Base-by-base conservation (phyloP, 2,113 vertebrate genomes). In the Sylvia atricapilla region DNA sequence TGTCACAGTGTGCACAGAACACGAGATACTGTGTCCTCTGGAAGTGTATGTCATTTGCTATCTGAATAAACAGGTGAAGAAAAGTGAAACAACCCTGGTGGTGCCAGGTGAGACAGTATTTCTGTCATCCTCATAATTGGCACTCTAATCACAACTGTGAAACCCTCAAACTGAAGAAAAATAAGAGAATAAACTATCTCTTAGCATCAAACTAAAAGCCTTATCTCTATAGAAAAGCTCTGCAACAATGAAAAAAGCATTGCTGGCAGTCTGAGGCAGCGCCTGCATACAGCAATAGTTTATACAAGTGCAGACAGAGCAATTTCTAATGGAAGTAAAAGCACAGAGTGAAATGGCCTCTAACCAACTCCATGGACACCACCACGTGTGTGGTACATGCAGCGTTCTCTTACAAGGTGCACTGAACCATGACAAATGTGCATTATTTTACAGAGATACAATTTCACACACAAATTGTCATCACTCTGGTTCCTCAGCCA, bases 401-500 rank as follows among this genome's bases (percentile, higher is more conserved):
- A 59, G 11, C 2, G 9, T 10, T 85, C 52, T 44, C 77, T 70
- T 53, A 41, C 62, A 20, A 27, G 69, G 50, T 35, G 82, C 85
- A 41, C 47, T 58, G 85, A 87, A 53, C 52, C 35, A 9, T 55
- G 52, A 21, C 58, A 88, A 88, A 81, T 0, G 0, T 47, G 59
- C 80, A 49, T 79, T 89, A 35, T 72, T 93, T 95, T 72, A 78
- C 56, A 59, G 19, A 77, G 78, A 75, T 64, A 93, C 13, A 86
- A 67, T 78, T 93, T 87, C 91, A 89, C 87, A 94, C 31, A 52
- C 31, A 93, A 89, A 91, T 81, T 95, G 80, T n/a, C 62, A 59
- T 63, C 81, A 43, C 27, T 62, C 67, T 58, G 72, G 47, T 41
- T 87, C 66, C 62, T 78, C 84, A 82, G 15, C 64, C 76, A 62